These are phyloP conservation scores for Dryobotodes eremita DNA, from an alignment of 2,888 invertebrate species.

Conservation along the genomic window DNA sequence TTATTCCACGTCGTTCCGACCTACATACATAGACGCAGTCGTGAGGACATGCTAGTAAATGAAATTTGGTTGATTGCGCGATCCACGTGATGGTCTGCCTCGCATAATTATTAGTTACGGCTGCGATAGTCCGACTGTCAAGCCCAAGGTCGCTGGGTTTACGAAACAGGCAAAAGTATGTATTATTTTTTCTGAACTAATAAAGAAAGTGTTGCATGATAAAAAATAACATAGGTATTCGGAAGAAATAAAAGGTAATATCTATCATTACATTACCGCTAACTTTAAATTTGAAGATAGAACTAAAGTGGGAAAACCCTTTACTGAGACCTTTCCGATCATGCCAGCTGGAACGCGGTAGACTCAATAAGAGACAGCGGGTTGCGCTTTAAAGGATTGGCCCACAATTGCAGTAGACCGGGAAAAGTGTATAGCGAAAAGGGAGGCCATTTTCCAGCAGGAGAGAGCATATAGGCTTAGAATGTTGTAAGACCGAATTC, in stretches of 20 bases:
- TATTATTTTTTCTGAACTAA: neutral
- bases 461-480: neutral
- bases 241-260: neutral
- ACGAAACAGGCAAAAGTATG: constrained; percentile 41
- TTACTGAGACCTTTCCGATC: neutral
- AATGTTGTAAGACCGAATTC: constrained; percentile 5
- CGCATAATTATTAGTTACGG: constrained; percentile 73
- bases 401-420: neutral
- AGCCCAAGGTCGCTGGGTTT: constrained; percentile 51
- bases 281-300: neutral
- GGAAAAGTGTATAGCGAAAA: neutral
- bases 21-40: constrained; percentile 67
- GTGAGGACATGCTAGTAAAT: constrained; percentile 76
- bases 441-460: neutral
- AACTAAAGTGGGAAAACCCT: neutral
- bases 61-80: constrained; percentile 78
- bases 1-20: constrained; percentile 70
- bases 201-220: constrained; percentile 1
- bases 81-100: constrained; percentile 58
- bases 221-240: neutral
- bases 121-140: constrained; percentile 43
- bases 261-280: neutral
- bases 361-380: too few species aligned
- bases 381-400: neutral
- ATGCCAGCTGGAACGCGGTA: neutral